phyloP scores from a whole-genome alignment of 1,140 invertebrate genomes.

The Saccostrea echinata region DNA sequence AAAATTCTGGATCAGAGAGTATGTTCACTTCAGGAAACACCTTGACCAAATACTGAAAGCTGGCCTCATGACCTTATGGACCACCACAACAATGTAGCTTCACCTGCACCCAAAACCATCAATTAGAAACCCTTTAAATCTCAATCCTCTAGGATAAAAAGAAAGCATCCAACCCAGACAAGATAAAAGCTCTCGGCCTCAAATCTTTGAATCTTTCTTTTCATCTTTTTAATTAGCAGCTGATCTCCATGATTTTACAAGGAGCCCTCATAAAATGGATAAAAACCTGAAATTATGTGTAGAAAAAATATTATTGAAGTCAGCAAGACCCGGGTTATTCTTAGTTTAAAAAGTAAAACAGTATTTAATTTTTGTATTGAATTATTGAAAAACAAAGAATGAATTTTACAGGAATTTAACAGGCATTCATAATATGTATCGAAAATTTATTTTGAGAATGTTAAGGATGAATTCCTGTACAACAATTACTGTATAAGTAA shows the following conservation, averaged over 20 bases:
- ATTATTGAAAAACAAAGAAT: no score
- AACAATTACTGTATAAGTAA: no score
- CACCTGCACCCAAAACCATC: background rate
- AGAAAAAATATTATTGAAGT: background rate
- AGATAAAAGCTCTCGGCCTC: conserved; percentile 4
- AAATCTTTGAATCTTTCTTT: conserved; percentile 35
- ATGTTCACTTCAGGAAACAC: background rate
- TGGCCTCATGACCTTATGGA: background rate
- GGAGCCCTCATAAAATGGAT: background rate
- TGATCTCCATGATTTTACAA: background rate
- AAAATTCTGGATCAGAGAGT: no score
- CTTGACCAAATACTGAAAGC: background rate
- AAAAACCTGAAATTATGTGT: background rate
- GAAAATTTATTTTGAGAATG: no score
- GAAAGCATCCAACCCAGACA: background rate
- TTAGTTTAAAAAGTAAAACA: no score
- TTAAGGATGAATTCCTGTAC: no score
- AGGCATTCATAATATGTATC: no score
- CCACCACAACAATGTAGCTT: background rate
- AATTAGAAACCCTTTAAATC: conserved; percentile 22
- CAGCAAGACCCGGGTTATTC: background rate
- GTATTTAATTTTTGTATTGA: no score
- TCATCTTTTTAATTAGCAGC: conserved; percentile 27
- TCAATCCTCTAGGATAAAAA: background rate
- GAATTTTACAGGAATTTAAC: no score